Evolutionary conservation across 2,797 vertebrate species (phyloP).

Genomic region (Diplodus sargus): DNA sequence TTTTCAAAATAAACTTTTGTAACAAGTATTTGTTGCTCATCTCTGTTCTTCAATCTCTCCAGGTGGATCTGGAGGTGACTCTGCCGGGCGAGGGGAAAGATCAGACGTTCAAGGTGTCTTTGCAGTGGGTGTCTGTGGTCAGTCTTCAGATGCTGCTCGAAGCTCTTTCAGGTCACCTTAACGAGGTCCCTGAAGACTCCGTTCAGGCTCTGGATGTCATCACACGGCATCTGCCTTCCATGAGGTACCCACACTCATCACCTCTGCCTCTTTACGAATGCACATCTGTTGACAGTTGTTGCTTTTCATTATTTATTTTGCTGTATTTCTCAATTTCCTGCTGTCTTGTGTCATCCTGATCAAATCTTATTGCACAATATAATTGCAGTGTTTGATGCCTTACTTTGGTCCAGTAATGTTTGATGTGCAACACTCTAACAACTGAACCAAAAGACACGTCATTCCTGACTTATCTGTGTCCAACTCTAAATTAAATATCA

Average conservation of each 20-base stretch:
- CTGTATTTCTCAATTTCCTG: constrained; percentile 37
- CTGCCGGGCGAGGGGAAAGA: constrained; percentile 98
- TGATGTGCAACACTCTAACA: background rate
- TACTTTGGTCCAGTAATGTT: background rate
- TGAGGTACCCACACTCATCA: constrained; percentile 87
- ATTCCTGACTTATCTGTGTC: background rate
- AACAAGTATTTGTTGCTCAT: constrained; percentile 10
- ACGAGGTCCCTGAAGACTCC: constrained; percentile 97
- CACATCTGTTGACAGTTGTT: constrained; percentile 15
- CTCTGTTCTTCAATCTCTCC: background rate
- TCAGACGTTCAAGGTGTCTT: constrained; percentile 98
- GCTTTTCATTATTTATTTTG: constrained; percentile 28
- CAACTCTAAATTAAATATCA: background rate
- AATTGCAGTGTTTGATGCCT: background rate
- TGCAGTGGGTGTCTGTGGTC: constrained; percentile 99
- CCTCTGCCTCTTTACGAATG: background rate
- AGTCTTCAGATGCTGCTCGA: constrained; percentile 97
- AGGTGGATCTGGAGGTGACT: constrained; percentile 99
- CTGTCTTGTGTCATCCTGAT: constrained; percentile 9
- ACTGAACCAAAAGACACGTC: background rate
- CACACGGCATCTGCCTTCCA: constrained; percentile 97
- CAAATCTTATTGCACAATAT: constrained; percentile 14
- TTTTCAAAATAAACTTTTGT: background rate
- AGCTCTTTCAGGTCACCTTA: constrained; percentile 95
- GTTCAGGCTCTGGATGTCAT: constrained; percentile 98